These are phyloP conservation scores for Sapayoa aenigma DNA, from an alignment of 2,113 vertebrate genomes.

Conservation along the genomic window DNA sequence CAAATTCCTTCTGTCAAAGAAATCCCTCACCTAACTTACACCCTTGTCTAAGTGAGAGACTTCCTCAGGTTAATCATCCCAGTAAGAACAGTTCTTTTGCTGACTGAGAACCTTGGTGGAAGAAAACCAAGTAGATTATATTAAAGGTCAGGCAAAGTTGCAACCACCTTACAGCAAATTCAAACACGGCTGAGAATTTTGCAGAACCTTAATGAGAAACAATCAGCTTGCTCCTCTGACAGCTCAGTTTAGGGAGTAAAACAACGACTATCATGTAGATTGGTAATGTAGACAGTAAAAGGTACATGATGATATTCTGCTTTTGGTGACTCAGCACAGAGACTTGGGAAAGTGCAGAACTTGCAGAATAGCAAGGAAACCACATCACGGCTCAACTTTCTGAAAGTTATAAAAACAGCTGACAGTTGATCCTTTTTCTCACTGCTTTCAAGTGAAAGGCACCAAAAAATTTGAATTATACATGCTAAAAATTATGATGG, in stretches of 20 bases:
- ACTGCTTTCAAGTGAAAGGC: background rate
- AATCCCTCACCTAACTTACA: background rate
- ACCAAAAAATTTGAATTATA: background rate
- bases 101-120: conserved; percentile 18
- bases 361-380: background rate
- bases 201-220: conserved; percentile 3
- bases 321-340: conserved; percentile 6
- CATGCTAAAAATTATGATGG: background rate
- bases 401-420: background rate
- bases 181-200: background rate
- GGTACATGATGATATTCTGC: background rate
- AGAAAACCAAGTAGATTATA: conserved; percentile 44
- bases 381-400: background rate
- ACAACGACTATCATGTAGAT: background rate
- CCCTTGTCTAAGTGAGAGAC: background rate
- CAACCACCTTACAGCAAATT: background rate
- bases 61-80: background rate
- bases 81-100: background rate
- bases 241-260: background rate
- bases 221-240: background rate
- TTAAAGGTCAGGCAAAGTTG: conserved; percentile 38
- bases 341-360: background rate
- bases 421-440: background rate
- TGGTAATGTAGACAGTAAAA: background rate
- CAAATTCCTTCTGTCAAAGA: background rate